Base-by-base conservation (phyloP, 2,888 invertebrate genomes). In the Ametastegia equiseti region DNA sequence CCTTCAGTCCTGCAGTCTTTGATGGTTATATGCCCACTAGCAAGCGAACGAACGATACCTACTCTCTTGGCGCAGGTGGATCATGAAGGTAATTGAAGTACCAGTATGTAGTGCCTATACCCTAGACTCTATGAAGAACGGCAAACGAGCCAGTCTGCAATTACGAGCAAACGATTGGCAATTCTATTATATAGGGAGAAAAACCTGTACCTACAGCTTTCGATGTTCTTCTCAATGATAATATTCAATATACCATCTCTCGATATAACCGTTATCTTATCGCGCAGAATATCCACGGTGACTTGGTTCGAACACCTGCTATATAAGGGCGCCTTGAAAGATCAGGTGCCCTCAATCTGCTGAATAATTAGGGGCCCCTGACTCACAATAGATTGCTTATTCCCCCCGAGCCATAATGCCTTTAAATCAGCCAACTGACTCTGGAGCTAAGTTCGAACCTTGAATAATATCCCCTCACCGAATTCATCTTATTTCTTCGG, bases 21-120 rank as follows among this genome's bases (percentile, higher is more conserved):
- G 75, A 75, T 54, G 33, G 36, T 33, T 75, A 27, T 54, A 54
- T 54, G 50, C 75, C 54, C 36, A 75, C 75, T 36, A 42, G 45
- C 47, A 47, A 60, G 57, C 23, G 13, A 42, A 23, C 42, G 15
- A 54, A 9, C 23, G 0, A 13, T 33, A 19, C 30, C 50, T 36
- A 75, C 45, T 75, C 36, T 54, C n/a, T n/a, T n/a, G n/a, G n/a
- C 36, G 75, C 75, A 75, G 75, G 75, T 75, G 75, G 54, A 75
- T 75, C 75, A 54, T 54, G 19, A 54, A 54, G 36, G 54, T 75
- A 75, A 75, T 75, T 75, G 75, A 50, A 75, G 33, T 75, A 50
- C 13, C 50, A 13, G 50, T 13, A 15, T 30, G 11, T 19, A 45
- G 71, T 30, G 15, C 30, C 13, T 47, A 54, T n/a, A n/a, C n/a